A percentile compares a stretch with the other conserved stretches of the same genome.
These are phyloP conservation scores for Aptenodytes forsteri DNA, from an alignment of 2,113 vertebrate genomes.

Conservation along the genomic window DNA sequence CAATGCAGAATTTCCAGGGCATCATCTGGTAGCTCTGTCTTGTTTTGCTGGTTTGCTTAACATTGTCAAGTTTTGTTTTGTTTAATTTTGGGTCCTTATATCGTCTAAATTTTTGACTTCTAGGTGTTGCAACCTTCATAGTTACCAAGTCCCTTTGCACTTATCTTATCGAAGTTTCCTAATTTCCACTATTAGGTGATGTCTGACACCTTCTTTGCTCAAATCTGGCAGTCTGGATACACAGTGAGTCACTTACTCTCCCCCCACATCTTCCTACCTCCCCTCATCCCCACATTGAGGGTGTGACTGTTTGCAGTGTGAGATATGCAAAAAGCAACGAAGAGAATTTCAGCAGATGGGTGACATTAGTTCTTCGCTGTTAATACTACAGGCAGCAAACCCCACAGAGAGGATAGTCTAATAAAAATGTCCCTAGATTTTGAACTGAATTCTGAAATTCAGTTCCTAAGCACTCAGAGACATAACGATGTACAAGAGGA, in stretches of 20 bases:
- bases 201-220: slow-evolving; percentile 70
- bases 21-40: neutral
- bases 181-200: slow-evolving; percentile 76
- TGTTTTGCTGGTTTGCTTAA: neutral
- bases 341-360: neutral
- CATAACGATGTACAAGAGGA: neutral
- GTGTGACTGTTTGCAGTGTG: neutral
- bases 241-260: slow-evolving; percentile 57
- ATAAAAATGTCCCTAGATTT: neutral
- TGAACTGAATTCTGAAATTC: neutral
- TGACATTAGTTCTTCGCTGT: neutral
- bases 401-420: neutral
- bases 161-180: slow-evolving; percentile 75
- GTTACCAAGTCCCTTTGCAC: slow-evolving; percentile 28
- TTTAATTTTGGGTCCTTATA: neutral
- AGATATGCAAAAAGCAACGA: neutral
- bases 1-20: neutral
- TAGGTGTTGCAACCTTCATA: neutral
- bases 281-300: neutral
- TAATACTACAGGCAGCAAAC: neutral
- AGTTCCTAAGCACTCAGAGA: neutral
- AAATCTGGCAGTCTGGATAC: slow-evolving; percentile 56
- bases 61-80: neutral
- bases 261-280: slow-evolving; percentile 16
- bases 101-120: neutral